Base-by-base conservation (phyloP, 1,140 invertebrate species). In the Scaptomyza graminum region DNA sequence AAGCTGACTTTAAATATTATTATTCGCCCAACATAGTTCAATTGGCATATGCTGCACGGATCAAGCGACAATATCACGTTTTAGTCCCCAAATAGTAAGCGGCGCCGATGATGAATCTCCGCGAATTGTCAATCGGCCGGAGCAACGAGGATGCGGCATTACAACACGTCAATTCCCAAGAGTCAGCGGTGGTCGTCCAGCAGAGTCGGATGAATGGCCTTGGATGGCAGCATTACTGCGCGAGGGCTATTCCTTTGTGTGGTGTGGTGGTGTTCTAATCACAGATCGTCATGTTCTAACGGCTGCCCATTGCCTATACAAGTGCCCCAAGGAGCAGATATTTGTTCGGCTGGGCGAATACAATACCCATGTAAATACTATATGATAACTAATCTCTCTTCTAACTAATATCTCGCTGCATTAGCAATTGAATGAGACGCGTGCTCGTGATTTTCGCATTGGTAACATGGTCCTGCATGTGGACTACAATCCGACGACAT, bases 281-380 rank as follows among this genome's bases (percentile, higher is more conserved):
- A 96, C 96, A 0, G 95, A 96, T 82, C 92, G 93, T 56, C 96
- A 96, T 83, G 93, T 97, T 2, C 93, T 91, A 0, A 97, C 96
- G 1, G 97, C 97, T 0, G 95, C 96, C 2, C 96, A 97, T 91
- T 97, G 96, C 76, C 91, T 94, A 8, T 88, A 93, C 69, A 90
- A 96, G 95, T 44, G 93, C 93, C 77, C 92, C 92, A 76, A 92
- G 0, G 88, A 93, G 15, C 94, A 96, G 11, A 85, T 97, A 5
- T 93, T 91, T 16, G 95, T 96, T 0, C 93, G 96, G 37, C 92
- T 98, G 0, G 97, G 96, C 1, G 96, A 97, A 90, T 96, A 97
- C 90, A 95, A 97, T 91, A 94, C 97, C 34, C 92, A 92, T 5
- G 92, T 92, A 28, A 46, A 37, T 57, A n/a, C n/a, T n/a, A 16